Evolutionary conservation across 37 sponge, comb jelly and placozoan species (phyloP), one percentile per base, ranked within the genome.

Genomic region (Agelas oroides): DNA sequence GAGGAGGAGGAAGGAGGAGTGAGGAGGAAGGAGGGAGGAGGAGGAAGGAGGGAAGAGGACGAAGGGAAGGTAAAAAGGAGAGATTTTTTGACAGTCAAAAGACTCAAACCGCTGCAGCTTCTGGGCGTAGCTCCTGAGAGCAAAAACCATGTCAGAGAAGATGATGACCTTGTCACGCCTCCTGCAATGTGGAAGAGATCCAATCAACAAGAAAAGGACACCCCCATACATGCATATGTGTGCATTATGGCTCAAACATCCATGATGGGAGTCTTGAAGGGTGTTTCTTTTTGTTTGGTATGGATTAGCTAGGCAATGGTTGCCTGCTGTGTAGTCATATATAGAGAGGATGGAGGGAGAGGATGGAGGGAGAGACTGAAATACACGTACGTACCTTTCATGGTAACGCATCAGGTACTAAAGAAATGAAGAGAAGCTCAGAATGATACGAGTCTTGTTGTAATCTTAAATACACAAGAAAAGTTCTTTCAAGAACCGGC

Each of bases 101-200:
- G 8, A 46, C 46, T 20, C n/a, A n/a, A n/a, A 94, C 95, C 84
- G 82, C 12, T 80, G 78, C 32, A 97, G 83, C 57, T 79, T 86
- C 36, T 66, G 88, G 12, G 99, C 99, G 78, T 98, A 98, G 34
- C 64, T 65, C 39, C 92, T 71, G 52, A 98, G 85, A 19, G 97
- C 91, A 81, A 96, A 98, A 39, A 98, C 97, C 40, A 95, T 92
- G 79, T 98, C 99, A 66, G 99, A 98, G 72, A 98, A 98, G 1
- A 98, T 92, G 30, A 98, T 98, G 21, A 98, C 85, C 70, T 97
- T 95, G 76, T 97, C 97, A 70, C 92, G 94, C 17, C 97, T 77
- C 78, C 96, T 95, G 40, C 66, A 78, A 15, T 20, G 41, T 53
- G 21, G 11, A 25, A 2, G 5, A 73, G 28, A 72, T 30, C 24